Evolutionary conservation across 2,888 invertebrate species (phyloP).

Genomic region (Chelonus formosanus): DNA sequence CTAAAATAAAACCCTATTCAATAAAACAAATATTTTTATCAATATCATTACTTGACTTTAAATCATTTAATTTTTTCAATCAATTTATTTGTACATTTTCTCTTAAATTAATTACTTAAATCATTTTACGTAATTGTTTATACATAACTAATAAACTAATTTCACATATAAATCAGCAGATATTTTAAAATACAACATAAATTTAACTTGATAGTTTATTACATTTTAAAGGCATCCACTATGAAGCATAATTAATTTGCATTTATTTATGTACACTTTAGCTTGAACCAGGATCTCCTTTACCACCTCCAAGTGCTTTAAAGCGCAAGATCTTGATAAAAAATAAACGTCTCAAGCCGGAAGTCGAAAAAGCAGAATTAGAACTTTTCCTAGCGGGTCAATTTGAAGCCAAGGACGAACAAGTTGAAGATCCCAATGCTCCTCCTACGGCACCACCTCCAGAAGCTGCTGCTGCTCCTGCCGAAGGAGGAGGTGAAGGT

Average conservation of each 20-base stretch:
- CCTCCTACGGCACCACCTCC: slow-evolving; percentile 53
- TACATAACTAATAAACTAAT: too few species aligned
- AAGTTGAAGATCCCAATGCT: slow-evolving; percentile 66
- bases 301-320: slow-evolving; percentile 74
- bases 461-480: slow-evolving; percentile 43
- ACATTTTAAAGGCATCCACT: too few species aligned
- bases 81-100: too few species aligned
- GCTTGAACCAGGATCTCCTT: slow-evolving; percentile 70
- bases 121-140: too few species aligned
- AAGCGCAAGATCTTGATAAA: slow-evolving; percentile 76
- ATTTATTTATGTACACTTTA: slow-evolving; percentile 27
- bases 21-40: background rate
- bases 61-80: too few species aligned
- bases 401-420: slow-evolving; percentile 67
- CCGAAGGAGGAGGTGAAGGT: slow-evolving; percentile 52
- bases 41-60: background rate
- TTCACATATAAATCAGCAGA: too few species aligned
- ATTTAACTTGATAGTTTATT: too few species aligned
- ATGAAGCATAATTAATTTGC: too few species aligned
- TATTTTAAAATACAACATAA: too few species aligned
- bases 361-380: slow-evolving; percentile 73
- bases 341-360: slow-evolving; percentile 74
- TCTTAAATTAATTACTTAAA: too few species aligned
- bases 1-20: background rate
- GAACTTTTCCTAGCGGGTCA: slow-evolving; percentile 68